A percentile compares a stretch with the other conserved stretches of the same genome.
Evolutionary conservation across 2,113 vertebrate genomes (phyloP).

Genomic region (Stomatorhinus ivindoensis): DNA sequence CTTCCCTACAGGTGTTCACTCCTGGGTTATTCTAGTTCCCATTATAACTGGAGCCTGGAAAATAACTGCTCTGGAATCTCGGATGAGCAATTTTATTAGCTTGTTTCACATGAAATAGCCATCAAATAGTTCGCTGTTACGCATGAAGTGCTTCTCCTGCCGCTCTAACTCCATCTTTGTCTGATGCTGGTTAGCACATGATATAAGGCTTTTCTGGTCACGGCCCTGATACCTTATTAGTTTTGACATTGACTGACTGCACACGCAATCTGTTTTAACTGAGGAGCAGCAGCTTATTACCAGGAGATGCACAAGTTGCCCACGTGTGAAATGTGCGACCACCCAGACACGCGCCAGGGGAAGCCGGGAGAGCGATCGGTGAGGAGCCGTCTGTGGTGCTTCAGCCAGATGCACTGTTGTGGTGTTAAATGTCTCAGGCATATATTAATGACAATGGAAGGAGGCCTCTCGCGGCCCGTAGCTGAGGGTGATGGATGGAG

Average conservation of each 20-base stretch:
- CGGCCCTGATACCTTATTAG: constrained; percentile 62
- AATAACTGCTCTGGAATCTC: not conserved
- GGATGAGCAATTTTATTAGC: not conserved
- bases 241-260: constrained; percentile 65
- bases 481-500: not conserved
- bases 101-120: not conserved
- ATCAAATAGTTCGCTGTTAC: not conserved
- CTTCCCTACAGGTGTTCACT: not conserved
- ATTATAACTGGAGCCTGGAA: not conserved
- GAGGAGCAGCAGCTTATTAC: constrained; percentile 7
- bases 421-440: not conserved
- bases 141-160: not conserved
- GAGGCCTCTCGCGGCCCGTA: not conserved
- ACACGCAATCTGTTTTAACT: constrained; percentile 14
- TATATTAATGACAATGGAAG: constrained; percentile 3
- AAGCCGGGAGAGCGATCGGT: not conserved
- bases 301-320: constrained; percentile 4
- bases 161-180: constrained; percentile 35
- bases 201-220: constrained; percentile 50
- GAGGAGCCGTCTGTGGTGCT: not conserved
- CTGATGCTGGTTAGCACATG: constrained; percentile 45
- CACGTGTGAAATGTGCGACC: not conserved
- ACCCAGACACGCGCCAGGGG: not conserved
- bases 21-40: not conserved
- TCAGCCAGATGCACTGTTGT: not conserved